A percentile compares a stretch with the other conserved stretches of the same genome.
Evolutionary conservation across 2,113 vertebrate species (phyloP).

Genomic region (Ictalurus furcatus): DNA sequence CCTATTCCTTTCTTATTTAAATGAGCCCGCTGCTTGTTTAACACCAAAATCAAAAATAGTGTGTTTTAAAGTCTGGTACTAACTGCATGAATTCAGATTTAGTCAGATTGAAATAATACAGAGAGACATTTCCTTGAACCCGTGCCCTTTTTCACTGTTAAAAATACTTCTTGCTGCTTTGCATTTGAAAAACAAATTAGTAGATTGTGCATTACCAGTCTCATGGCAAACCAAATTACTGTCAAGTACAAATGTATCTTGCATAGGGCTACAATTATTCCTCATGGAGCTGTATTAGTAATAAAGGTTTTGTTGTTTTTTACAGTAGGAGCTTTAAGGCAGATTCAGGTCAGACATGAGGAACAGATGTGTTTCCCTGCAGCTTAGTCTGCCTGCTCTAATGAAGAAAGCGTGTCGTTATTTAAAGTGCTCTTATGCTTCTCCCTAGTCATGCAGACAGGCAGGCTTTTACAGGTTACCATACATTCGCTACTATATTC

Average conservation of each 20-base stretch:
- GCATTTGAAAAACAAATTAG: slow-evolving; percentile 7
- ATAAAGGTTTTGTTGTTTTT: slow-evolving; percentile 21
- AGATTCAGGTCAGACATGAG: slow-evolving; percentile 36
- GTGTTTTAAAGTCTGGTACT: not conserved
- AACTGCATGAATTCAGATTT: not conserved
- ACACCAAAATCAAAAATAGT: no score
- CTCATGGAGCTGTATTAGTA: not conserved
- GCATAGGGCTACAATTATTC: slow-evolving; percentile 19
- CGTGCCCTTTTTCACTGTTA: not conserved
- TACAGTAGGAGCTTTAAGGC: slow-evolving; percentile 37
- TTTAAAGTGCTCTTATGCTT: not conserved
- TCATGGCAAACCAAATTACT: slow-evolving; percentile 27
- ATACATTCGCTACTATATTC: not conserved
- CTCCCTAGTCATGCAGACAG: not conserved
- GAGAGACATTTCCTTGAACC: not conserved
- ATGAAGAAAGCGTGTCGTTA: slow-evolving; percentile 27
- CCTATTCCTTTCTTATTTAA: not conserved
- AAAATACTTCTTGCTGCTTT: slow-evolving; percentile 14
- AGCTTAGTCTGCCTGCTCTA: slow-evolving; percentile 32
- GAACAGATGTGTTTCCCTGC: slow-evolving; percentile 40
- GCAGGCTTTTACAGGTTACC: not conserved
- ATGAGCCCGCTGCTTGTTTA: not conserved
- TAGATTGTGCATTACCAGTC: not conserved
- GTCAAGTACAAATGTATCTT: slow-evolving; percentile 12
- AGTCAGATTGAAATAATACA: not conserved